These are phyloP conservation scores for Frankliniella intonsa DNA, from an alignment of 2,888 invertebrate genomes.

Conservation along the genomic window DNA sequence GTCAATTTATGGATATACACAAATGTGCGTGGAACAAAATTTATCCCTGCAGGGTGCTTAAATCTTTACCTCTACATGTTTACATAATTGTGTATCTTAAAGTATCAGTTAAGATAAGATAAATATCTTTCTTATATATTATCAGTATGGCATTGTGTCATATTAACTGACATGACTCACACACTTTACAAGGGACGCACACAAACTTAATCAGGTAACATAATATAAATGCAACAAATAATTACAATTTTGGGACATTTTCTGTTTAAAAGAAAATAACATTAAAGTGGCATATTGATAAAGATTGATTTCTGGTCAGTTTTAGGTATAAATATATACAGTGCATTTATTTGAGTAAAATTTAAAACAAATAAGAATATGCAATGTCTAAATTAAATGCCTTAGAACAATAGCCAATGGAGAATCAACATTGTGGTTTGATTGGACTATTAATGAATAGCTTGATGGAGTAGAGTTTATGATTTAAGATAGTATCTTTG, in stretches of 20 bases:
- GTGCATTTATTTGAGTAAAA: neutral
- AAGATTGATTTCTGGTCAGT: too few relatives aligned
- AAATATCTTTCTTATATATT: too few relatives aligned
- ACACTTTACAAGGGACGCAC: neutral
- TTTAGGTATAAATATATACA: neutral
- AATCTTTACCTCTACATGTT: too few relatives aligned
- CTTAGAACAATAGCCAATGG: neutral
- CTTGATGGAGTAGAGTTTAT: too few relatives aligned
- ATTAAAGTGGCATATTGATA: neutral
- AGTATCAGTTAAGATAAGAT: too few relatives aligned
- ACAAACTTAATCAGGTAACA: slow-evolving; percentile 7
- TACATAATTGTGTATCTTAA: too few relatives aligned
- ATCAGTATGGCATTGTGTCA: too few relatives aligned
- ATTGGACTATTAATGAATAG: neutral
- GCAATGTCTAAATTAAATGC: neutral
- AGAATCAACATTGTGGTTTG: neutral
- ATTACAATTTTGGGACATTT: neutral
- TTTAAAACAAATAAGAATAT: neutral
- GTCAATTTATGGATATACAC: too few relatives aligned
- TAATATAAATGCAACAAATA: slow-evolving; percentile 12
- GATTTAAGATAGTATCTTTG: neutral
- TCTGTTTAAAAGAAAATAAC: neutral
- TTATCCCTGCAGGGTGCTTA: too few relatives aligned
- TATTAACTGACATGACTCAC: too few relatives aligned
- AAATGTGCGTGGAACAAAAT: too few relatives aligned